Conservation (phyloP, 2,113 vertebrate species). For the Boulengeromyrus knoepffleri region DNA sequence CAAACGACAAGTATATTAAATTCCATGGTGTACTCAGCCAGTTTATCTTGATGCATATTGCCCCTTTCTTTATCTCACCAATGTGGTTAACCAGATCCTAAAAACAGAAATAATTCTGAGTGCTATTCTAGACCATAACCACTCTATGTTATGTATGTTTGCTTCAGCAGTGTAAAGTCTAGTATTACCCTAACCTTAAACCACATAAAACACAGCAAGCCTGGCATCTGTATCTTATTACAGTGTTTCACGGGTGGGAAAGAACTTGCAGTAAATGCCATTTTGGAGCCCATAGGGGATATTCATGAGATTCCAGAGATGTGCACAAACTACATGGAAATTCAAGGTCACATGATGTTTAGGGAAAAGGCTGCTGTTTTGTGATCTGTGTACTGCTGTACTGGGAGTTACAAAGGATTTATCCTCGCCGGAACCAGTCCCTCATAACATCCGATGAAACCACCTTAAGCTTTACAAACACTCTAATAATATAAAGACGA, state of each 20-base stretch:
- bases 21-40: too few species aligned
- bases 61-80: background rate
- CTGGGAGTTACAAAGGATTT: background rate
- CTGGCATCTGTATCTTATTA: background rate
- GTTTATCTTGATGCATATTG: background rate
- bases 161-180: background rate
- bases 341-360: background rate
- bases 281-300: background rate
- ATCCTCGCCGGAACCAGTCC: background rate
- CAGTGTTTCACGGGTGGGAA: background rate
- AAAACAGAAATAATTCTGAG: background rate
- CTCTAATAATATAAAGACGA: conserved; percentile 13
- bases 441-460: background rate
- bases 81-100: background rate
- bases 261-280: background rate
- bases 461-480: background rate
- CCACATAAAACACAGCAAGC: background rate
- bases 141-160: background rate
- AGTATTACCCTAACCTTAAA: background rate
- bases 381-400: background rate
- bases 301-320: background rate
- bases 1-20: background rate
- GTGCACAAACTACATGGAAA: background rate
- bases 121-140: background rate
- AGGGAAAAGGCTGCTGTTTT: background rate